Percentiles rank a stretch among this genome's conserved stretches.
Conservation (phyloP, 1,140 invertebrate species). For the Papilio xuthus region DNA sequence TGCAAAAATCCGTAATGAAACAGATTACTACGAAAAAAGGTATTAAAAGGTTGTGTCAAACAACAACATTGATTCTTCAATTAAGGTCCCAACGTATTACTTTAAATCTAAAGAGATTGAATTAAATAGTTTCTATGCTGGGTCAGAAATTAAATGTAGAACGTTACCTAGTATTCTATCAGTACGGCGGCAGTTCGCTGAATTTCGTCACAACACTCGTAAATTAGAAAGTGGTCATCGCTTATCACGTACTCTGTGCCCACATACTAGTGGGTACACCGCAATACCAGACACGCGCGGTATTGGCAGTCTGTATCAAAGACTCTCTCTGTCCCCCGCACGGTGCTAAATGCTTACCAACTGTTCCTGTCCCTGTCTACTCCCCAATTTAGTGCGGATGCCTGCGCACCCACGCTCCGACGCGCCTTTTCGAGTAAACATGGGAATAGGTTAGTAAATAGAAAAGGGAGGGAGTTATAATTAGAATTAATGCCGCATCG, state of each 20-base stretch:
- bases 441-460: slow-evolving; percentile 75
- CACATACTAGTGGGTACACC: slow-evolving; percentile 62
- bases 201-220: slow-evolving; percentile 52
- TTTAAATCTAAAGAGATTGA: too few species aligned
- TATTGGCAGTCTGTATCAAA: slow-evolving; percentile 65
- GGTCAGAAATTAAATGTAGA: slow-evolving; percentile 9
- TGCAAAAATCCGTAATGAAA: neutral
- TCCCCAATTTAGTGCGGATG: slow-evolving; percentile 71
- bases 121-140: neutral
- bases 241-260: slow-evolving; percentile 48
- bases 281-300: slow-evolving; percentile 56
- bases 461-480: slow-evolving; percentile 77
- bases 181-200: neutral
- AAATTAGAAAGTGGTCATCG: slow-evolving; percentile 66
- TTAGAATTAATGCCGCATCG: slow-evolving; percentile 73
- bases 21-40: neutral
- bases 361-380: slow-evolving; percentile 70
- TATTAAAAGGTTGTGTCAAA: too few species aligned
- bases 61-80: too few species aligned
- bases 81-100: neutral
- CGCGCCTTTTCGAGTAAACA: slow-evolving; percentile 78
- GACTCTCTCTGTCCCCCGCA: slow-evolving; percentile 56
- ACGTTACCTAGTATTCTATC: slow-evolving; percentile 21
- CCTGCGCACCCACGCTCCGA: slow-evolving; percentile 69
- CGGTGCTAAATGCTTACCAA: slow-evolving; percentile 51